Base-by-base conservation (phyloP, 2,113 vertebrate species). In the Cinclus cinclus region DNA sequence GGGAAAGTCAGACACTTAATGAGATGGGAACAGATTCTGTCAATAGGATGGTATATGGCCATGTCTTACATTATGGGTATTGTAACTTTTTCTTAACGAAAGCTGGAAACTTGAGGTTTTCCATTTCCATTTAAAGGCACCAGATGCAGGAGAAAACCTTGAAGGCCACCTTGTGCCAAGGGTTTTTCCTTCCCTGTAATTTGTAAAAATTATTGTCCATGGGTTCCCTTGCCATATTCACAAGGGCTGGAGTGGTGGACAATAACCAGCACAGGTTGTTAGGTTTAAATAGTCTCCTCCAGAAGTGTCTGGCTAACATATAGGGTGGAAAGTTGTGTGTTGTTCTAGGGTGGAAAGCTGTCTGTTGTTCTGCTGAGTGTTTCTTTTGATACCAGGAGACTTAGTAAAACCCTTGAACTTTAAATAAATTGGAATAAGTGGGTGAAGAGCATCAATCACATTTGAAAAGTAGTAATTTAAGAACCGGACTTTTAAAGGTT, bases 401-500 rank as follows among this genome's bases (percentile, higher is more conserved):
- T 93, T 91, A 9, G 25, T 93, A 35, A 90, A 88, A 79, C 0
- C 2, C 70, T 91, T 2, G 44, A 78, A 53, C 79, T 92, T 92
- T 59, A 76, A 90, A 88, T 85, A 67, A 91, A 49, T 78, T 65
- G 53, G 46, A 91, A 44, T 49, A 80, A 82, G 75, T 28, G 79
- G 53, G 56, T 50, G 73, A 94, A 81, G 67, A 53, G 33, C 80
- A 70, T 96, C 87, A 92, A 49, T 96, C 86, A 69, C 28, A 3
- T 84, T 94, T 71, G 89, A 92, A 77, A 95, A 93, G 76, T 65
- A 94, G 88, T 82, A 92, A 90, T 96, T 95, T 94, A 94, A 89
- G 88, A 91, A 79, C 58, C 52, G 87, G 73, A 25, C 73, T 90
- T 95, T 53, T 25, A 64, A 65, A 89, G 90, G 90, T 92, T 96